Conservation (phyloP, 64 coral and sea anemone species). For the Orbicella faveolata region DNA sequence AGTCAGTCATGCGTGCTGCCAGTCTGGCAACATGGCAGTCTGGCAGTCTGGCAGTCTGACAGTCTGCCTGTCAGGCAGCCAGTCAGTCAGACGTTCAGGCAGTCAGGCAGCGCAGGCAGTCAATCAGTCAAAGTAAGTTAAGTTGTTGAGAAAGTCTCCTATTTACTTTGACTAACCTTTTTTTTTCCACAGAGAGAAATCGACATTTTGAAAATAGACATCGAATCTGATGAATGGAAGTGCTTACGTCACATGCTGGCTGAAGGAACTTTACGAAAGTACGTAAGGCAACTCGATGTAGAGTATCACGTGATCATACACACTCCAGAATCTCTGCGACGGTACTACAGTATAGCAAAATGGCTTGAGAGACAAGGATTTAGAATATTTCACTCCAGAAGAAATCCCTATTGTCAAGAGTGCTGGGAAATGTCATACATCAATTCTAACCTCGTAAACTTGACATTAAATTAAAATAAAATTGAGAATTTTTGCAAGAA, state of each 20-base stretch:
- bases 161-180: neutral
- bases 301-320: constrained; percentile 70
- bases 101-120: no score
- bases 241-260: constrained; percentile 85
- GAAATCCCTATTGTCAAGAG: constrained; percentile 72
- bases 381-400: constrained; percentile 62
- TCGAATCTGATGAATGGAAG: constrained; percentile 95
- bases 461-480: constrained; percentile 4
- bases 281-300: constrained; percentile 74
- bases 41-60: no score
- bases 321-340: constrained; percentile 27
- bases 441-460: constrained; percentile 66
- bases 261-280: constrained; percentile 69
- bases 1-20: neutral
- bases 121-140: no score
- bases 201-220: constrained; percentile 93
- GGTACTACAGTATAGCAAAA: constrained; percentile 71
- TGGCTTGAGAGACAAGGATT: constrained; percentile 95
- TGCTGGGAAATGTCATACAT: constrained; percentile 94
- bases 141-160: neutral
- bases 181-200: constrained; percentile 57
- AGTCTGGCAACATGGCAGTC: neutral
- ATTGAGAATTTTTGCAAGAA: neutral
- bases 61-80: neutral
- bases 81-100: no score